Percentiles rank a stretch among this genome's conserved stretches.
These are phyloP conservation scores for Portunus trituberculatus DNA, from an alignment of 1,140 invertebrate genomes.

Conservation along the genomic window DNA sequence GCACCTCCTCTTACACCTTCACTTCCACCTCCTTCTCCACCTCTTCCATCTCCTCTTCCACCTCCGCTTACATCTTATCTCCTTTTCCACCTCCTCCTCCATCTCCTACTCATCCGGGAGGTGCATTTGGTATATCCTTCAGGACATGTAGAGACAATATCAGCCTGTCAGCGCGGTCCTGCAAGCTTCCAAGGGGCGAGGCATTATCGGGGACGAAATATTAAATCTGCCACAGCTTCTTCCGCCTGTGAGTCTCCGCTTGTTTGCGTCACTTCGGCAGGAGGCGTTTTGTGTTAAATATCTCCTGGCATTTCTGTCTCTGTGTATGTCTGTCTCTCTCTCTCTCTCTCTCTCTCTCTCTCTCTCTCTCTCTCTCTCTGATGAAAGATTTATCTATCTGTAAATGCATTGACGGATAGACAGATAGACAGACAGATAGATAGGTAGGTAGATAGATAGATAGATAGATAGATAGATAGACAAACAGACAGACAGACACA, in stretches of 20 bases:
- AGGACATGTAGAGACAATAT: neutral
- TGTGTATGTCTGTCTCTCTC: neutral
- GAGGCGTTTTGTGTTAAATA: neutral
- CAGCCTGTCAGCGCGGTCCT: neutral
- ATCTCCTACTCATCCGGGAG: neutral
- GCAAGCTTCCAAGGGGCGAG: neutral
- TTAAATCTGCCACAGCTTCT: neutral
- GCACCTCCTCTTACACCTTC: neutral
- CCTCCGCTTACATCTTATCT: neutral
- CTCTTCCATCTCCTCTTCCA: neutral
- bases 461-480: neutral
- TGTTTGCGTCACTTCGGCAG: neutral
- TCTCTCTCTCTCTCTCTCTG: neutral
- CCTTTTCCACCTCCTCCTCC: neutral
- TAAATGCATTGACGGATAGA: neutral
- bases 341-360: neutral
- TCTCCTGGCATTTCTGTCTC: neutral
- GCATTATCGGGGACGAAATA: neutral
- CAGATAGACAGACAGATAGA: neutral
- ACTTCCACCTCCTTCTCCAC: neutral
- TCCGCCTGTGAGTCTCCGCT: neutral
- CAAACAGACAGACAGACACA: too few species aligned
- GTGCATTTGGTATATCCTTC: neutral
- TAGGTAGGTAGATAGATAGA: neutral
- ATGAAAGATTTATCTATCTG: neutral